These are phyloP conservation scores for Frankliniella intonsa DNA, from an alignment of 2,888 invertebrate genomes.

Conservation along the genomic window DNA sequence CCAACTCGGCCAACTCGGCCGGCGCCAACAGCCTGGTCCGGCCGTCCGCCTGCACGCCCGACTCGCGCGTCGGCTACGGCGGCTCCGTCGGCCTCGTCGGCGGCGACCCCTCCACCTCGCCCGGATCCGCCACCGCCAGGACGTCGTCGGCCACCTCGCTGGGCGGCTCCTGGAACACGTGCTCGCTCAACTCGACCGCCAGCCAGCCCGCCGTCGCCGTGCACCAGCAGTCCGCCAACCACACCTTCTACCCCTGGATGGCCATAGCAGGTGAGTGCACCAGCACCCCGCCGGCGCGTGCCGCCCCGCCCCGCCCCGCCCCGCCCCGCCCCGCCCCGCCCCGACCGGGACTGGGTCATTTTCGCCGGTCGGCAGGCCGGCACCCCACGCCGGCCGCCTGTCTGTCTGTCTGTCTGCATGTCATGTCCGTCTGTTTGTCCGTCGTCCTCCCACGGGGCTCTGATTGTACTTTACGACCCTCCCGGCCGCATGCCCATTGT, in stretches of 20 bases:
- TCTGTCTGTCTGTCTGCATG: neutral
- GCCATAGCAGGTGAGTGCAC: conserved; percentile 89
- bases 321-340: no score
- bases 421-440: neutral
- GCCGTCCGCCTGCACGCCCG: conserved; percentile 86
- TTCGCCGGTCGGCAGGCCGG: conserved; percentile 29
- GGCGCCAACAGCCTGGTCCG: conserved; percentile 61
- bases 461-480: conserved; percentile 2
- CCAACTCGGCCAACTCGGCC: conserved; percentile 62
- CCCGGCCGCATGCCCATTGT: neutral
- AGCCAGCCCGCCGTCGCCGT: conserved; percentile 67
- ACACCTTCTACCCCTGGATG: conserved; percentile 98
- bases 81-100: conserved; percentile 64
- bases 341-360: neutral
- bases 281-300: neutral
- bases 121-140: conserved; percentile 35
- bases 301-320: no score
- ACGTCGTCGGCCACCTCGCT: conserved; percentile 49
- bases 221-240: conserved; percentile 79
- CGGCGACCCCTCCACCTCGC: conserved; percentile 60
- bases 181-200: conserved; percentile 75
- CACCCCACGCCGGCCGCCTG: conserved; percentile 29
- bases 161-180: conserved; percentile 76
- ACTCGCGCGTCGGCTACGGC: conserved; percentile 70
- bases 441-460: neutral